phyloP scores from a whole-genome alignment of 2,113 vertebrate genomes.

The Anser brachyrhynchus region DNA sequence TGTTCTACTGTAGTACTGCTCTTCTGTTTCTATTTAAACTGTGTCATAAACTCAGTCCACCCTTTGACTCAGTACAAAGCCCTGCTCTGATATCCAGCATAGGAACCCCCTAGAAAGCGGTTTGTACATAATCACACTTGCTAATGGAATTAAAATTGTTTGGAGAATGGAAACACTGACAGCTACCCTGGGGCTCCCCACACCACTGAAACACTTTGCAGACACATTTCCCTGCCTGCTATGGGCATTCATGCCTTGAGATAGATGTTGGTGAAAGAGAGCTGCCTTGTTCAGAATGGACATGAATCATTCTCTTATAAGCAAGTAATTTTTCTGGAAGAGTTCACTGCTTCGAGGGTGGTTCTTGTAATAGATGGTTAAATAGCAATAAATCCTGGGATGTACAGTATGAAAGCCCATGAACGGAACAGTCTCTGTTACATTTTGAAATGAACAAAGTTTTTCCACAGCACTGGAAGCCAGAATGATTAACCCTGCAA shows the following conservation, averaged over 20 bases:
- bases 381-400: conserved; percentile 22
- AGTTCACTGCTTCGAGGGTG: conserved; percentile 8
- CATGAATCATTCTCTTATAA: conserved; percentile 38
- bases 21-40: conserved; percentile 40
- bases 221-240: conserved; percentile 10
- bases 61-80: conserved; percentile 57
- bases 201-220: background rate
- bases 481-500: conserved; percentile 12
- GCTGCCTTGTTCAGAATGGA: background rate
- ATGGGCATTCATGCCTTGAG: background rate
- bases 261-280: conserved; percentile 16
- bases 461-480: conserved; percentile 51
- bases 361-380: conserved; percentile 14
- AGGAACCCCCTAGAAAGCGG: conserved; percentile 57
- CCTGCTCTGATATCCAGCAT: background rate
- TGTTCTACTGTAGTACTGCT: background rate
- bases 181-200: background rate
- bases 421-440: conserved; percentile 22
- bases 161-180: conserved; percentile 37
- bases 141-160: conserved; percentile 53
- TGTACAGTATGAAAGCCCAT: background rate
- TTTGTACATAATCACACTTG: conserved; percentile 31
- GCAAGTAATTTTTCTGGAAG: conserved; percentile 29
- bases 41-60: conserved; percentile 59
- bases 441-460: conserved; percentile 41